These are phyloP conservation scores for Acipenser ruthenus DNA, from an alignment of 2,797 vertebrate species.

Conservation along the genomic window DNA sequence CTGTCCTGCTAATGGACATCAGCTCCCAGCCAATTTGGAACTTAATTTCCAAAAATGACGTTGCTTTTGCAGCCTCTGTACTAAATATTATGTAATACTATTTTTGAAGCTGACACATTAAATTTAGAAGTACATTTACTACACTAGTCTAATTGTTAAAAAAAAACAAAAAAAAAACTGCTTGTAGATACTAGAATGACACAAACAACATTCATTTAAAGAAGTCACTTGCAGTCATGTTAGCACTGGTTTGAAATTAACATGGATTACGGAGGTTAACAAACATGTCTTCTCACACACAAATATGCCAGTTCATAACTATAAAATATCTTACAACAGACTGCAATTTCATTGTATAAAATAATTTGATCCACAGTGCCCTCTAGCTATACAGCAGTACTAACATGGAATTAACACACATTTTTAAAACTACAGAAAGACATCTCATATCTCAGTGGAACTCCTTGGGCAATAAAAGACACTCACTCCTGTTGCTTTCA, in stretches of 20 bases:
- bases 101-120: too few relatives aligned
- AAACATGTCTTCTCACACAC: slow-evolving; percentile 27
- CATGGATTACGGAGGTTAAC: slow-evolving; percentile 23
- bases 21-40: too few relatives aligned
- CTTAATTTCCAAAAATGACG: too few relatives aligned
- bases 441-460: slow-evolving; percentile 22
- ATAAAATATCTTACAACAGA: slow-evolving; percentile 20
- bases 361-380: slow-evolving; percentile 38
- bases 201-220: slow-evolving; percentile 39
- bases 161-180: neutral
- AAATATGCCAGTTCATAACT: slow-evolving; percentile 23
- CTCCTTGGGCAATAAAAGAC: slow-evolving; percentile 7
- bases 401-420: slow-evolving; percentile 18
- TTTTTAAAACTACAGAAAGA: slow-evolving; percentile 11
- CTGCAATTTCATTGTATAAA: slow-evolving; percentile 10
- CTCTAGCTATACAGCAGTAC: slow-evolving; percentile 39
- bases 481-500: neutral
- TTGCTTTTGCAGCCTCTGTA: too few relatives aligned
- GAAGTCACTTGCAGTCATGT: slow-evolving; percentile 30
- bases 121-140: too few relatives aligned
- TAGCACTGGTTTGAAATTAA: slow-evolving; percentile 27
- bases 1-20: too few relatives aligned
- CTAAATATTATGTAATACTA: too few relatives aligned
- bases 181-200: slow-evolving; percentile 27
- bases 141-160: neutral